phyloP scores from a whole-genome alignment of 2,113 vertebrate species.

The Microcebus tavaratra region DNA sequence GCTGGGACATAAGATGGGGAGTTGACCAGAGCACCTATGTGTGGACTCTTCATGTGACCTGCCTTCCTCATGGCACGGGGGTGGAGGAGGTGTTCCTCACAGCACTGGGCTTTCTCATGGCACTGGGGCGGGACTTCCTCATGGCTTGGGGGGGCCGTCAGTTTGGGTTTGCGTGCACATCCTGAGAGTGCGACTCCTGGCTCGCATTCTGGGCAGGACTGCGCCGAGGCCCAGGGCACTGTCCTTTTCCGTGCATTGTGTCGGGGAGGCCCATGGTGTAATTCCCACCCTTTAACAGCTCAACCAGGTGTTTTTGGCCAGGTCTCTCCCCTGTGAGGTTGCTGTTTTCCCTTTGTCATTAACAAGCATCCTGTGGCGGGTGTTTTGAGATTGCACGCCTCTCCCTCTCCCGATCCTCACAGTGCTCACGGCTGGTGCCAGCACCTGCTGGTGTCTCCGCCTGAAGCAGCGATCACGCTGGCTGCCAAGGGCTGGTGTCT shows the following conservation, averaged over 20 bases:
- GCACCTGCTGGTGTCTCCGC: accelerated
- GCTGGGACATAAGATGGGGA: background rate
- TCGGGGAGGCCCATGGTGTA: background rate
- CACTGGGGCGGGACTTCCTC: too few species aligned
- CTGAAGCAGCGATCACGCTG: background rate
- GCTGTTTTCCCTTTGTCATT: background rate
- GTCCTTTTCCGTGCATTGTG: background rate
- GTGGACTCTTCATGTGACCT: too few species aligned
- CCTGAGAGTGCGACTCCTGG: background rate
- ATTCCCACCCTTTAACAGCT: background rate
- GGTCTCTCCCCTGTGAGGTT: background rate
- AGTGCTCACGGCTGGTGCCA: accelerated
- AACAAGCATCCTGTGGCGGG: background rate
- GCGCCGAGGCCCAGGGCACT: accelerated
- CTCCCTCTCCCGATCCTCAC: background rate
- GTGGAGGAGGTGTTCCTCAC: too few species aligned
- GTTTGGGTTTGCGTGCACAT: background rate
- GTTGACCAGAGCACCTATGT: too few species aligned
- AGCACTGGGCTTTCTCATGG: too few species aligned
- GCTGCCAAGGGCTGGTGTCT: background rate
- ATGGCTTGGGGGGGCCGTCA: background rate
- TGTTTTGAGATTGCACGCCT: background rate
- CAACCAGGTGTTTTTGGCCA: background rate
- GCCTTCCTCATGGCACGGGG: too few species aligned
- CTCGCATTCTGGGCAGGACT: background rate